Evolutionary conservation across 2,888 invertebrate genomes (phyloP).

Genomic region (Phoenoteleia sp.): DNA sequence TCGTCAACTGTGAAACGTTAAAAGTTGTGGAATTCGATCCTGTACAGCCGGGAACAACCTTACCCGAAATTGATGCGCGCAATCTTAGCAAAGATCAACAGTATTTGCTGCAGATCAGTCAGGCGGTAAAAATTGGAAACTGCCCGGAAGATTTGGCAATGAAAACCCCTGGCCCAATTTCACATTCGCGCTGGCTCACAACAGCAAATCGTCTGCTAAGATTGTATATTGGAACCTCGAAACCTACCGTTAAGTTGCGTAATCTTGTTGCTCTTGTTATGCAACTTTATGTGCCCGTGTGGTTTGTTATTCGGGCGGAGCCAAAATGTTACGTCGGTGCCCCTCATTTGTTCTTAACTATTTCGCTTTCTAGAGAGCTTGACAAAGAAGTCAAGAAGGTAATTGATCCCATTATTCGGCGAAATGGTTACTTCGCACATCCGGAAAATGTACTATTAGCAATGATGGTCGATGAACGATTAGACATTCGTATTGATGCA

Average conservation of each 20-base stretch:
- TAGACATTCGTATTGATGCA: constrained; percentile 10
- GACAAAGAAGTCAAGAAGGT: not conserved
- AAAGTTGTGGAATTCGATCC: no score
- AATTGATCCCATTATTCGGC: constrained; percentile 22
- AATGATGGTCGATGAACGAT: constrained; percentile 12
- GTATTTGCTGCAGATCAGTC: constrained; percentile 23
- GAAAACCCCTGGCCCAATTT: constrained; percentile 29
- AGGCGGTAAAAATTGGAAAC: constrained; percentile 11
- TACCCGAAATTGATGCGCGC: no score
- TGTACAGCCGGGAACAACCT: no score
- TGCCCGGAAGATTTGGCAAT: constrained; percentile 38
- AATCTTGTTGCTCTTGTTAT: constrained; percentile 32
- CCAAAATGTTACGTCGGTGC: constrained; percentile 24
- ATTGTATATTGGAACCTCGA: constrained; percentile 10
- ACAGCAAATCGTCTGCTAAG: constrained; percentile 31
- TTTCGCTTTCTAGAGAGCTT: not conserved
- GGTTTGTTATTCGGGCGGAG: constrained; percentile 38
- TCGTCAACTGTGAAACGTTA: constrained; percentile 46
- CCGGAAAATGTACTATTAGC: constrained; percentile 13
- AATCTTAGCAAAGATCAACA: constrained; percentile 44
- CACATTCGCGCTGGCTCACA: constrained; percentile 35
- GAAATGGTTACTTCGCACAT: constrained; percentile 28
- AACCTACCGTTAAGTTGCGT: constrained; percentile 21
- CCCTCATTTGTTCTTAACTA: constrained; percentile 3
- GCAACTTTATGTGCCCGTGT: constrained; percentile 36